Base-by-base conservation (phyloP, 2,888 invertebrate genomes). In the Fabriciana adippe region DNA sequence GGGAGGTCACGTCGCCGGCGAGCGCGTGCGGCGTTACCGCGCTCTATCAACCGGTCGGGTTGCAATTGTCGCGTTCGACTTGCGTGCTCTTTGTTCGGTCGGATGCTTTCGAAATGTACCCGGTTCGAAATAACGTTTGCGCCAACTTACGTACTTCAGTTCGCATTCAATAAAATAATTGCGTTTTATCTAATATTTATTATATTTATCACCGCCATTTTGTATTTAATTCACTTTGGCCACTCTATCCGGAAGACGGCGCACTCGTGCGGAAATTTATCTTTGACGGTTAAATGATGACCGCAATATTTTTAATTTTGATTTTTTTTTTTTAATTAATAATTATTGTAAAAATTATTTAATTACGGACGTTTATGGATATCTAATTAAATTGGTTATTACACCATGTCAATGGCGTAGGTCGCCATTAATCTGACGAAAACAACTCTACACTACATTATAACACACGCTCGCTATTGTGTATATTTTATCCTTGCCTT, bases 81-180 rank as follows among this genome's bases (percentile, higher is more conserved):
- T 90, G 90, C 91, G 90, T 88, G 87, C 81, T 89, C 90, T 90
- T 90, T 91, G 89, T 90, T 86, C 82, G 74, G 70, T 73, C 77
- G 76, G 74, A 80, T 83, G 87, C 89, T 89, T 90, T 90, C 87
- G 83, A 88, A 89, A 89, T 81, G 80, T 82, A 84, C 78, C 79
- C 79, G 81, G 81, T 82, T 84, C 82, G 81, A 83, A 86, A 79
- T 85, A 85, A 85, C 86, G 85, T 80, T 82, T 79, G 78, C 76
- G 73, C 70, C 61, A 68, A 67, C 63, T 68, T 72, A 67, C 54
- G 55, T 59, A 75, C 79, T 41, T 41, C 8, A 41, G 2, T 41
- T 41, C 0, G 35, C 8, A 41, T 41, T 26, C 3, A 11, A 3
- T 6, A 59, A 15, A 41, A 56, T 41, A 41, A 18, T 18, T 83